Percentiles rank a stretch among this genome's conserved stretches.
Conservation (phyloP, 2,888 invertebrate genomes). For the Keiferia lycopersicella region DNA sequence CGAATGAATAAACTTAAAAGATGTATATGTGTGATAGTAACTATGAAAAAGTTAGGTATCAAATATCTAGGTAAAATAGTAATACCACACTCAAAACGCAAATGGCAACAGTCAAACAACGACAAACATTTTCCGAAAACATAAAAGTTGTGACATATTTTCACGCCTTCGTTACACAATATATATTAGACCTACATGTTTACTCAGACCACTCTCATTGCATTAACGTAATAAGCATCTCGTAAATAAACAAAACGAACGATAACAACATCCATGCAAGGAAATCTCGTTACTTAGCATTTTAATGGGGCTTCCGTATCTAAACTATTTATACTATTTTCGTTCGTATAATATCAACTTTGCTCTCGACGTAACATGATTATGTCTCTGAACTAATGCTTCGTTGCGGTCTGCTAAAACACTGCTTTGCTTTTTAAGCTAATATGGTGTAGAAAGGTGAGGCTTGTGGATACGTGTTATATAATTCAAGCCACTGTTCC, state of each 20-base stretch:
- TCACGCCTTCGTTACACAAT: background rate
- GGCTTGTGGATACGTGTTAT: slow-evolving; percentile 11
- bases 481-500: slow-evolving; percentile 16
- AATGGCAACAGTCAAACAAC: slow-evolving; percentile 28
- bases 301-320: slow-evolving; percentile 35
- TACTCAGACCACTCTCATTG: slow-evolving; percentile 15
- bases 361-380: background rate
- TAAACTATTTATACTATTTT: slow-evolving; percentile 21
- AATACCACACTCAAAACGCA: slow-evolving; percentile 28
- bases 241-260: slow-evolving; percentile 28
- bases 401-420: slow-evolving; percentile 5
- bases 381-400: slow-evolving; percentile 1
- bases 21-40: background rate
- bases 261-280: slow-evolving; percentile 75
- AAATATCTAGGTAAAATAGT: slow-evolving; percentile 4
- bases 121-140: slow-evolving; percentile 5
- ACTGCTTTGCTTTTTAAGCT: slow-evolving; percentile 10
- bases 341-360: slow-evolving; percentile 10
- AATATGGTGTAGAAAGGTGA: slow-evolving; percentile 13
- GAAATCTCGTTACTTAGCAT: slow-evolving; percentile 78
- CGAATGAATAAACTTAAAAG: background rate
- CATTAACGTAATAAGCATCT: slow-evolving; percentile 23
- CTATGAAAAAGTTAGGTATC: background rate
- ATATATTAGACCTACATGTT: background rate
- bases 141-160: background rate